Evolutionary conservation across 2,797 vertebrate species (phyloP).

Genomic region (Anisognathus igniventris): DNA sequence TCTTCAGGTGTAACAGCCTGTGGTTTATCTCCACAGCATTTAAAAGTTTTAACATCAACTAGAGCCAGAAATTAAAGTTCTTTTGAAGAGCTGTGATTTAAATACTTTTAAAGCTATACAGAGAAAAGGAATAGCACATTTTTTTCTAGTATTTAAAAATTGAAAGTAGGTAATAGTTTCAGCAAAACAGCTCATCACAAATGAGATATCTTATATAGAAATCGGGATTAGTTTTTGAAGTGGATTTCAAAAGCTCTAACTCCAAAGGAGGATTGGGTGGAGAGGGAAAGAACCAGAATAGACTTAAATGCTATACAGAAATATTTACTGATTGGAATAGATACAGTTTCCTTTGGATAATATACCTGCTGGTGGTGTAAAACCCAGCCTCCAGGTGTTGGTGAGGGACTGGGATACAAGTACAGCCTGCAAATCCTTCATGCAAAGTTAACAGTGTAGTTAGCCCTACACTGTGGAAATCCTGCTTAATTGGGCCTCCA

Average conservation of each 20-base stretch:
- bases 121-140: not conserved
- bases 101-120: not conserved
- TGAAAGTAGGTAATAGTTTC: not conserved
- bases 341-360: not conserved
- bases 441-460: rapidly evolving
- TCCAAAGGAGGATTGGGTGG: not conserved
- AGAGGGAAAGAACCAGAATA: not conserved
- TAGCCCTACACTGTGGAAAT: rapidly evolving
- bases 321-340: not conserved
- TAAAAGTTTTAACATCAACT: not conserved
- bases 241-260: not conserved
- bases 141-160: not conserved
- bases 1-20: not conserved
- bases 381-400: rapidly evolving
- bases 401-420: not conserved
- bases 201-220: not conserved
- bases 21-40: not conserved
- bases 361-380: not conserved
- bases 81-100: not conserved
- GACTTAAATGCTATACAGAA: not conserved
- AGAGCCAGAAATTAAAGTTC: not conserved
- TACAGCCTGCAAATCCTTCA: not conserved
- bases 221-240: not conserved
- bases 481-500: not conserved
- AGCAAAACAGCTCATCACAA: not conserved